A percentile compares a stretch with the other conserved stretches of the same genome.
Evolutionary conservation across 2,888 invertebrate genomes (phyloP).

Genomic region (Pollenia labialis): DNA sequence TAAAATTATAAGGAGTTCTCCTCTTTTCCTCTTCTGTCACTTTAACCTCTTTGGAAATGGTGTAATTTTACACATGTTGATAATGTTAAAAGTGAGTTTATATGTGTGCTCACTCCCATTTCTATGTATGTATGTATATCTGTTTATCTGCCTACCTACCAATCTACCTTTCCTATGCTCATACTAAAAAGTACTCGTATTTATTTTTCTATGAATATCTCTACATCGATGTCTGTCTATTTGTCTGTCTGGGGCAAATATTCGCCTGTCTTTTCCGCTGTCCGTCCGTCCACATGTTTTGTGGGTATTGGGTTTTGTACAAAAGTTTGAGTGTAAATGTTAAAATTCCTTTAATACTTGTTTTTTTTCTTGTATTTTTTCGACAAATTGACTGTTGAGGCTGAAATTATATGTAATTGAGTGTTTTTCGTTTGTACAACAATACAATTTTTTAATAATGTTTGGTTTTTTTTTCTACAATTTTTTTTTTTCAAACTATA

Average conservation of each 20-base stretch:
- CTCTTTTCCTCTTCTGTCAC: too few relatives aligned
- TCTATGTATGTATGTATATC: background rate
- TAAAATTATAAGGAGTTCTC: too few relatives aligned
- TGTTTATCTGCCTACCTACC: background rate
- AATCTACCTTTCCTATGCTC: background rate
- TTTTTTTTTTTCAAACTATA: conserved; percentile 25
- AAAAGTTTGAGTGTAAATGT: conserved; percentile 37
- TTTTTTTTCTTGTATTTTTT: conserved; percentile 41
- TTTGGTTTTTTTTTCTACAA: background rate
- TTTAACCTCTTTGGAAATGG: conserved; percentile 8
- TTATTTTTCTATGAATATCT: conserved; percentile 18
- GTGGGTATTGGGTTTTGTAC: conserved; percentile 20
- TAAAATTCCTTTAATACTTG: conserved; percentile 54
- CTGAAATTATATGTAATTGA: conserved; percentile 73
- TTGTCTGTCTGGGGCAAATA: background rate
- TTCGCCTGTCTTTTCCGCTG: background rate
- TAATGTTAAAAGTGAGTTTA: too few relatives aligned
- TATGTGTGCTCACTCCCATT: background rate
- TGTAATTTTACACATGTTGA: conserved; percentile 26
- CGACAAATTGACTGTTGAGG: conserved; percentile 73
- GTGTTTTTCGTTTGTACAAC: conserved; percentile 70
- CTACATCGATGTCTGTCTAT: background rate
- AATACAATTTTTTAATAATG: conserved; percentile 59
- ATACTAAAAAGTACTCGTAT: background rate
- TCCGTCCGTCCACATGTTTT: conserved; percentile 11